Evolutionary conservation across 1,140 invertebrate genomes (phyloP), one percentile per base, ranked within the genome.

Genomic region (Cryptotermes secundus): DNA sequence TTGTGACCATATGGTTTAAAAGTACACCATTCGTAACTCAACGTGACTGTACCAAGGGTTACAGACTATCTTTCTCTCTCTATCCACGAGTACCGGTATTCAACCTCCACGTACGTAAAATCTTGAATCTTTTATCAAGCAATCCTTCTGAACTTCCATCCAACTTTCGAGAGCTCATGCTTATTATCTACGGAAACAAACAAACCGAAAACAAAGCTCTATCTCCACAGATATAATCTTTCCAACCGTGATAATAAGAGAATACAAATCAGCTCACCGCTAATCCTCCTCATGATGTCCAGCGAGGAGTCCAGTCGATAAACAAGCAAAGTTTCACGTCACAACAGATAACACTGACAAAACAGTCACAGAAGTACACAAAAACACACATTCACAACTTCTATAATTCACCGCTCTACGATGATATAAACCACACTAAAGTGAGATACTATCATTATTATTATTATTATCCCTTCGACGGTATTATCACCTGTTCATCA

Each of bases 1-100:
- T 72, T 72, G 59, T 72, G 59, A 72, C 59, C 59, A 72, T 72
- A 72, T 72, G 59, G 59, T 72, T 72, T 72, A 72, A 31, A 72
- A 26, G n/a, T 72, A 31, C 59, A 72, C 59, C 59, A 72, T 72
- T 72, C n/a, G 59, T 31, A 72, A 72, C 10, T n/a, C 26, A 72
- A 72, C 59, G n/a, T n/a, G 59, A 72, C 59, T 72, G 59, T 72
- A 72, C 59, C n/a, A 26, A n/a, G 59, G 59, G 59, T 72, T 72
- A 72, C 59, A 14, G 59, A 72, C 59, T 72, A 10, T 72, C 59
- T 26, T 72, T 72, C 59, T 72, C 59, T 72, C 59, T 72, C 59
- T 72, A 26, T 72, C n/a, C 26, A 72, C n/a, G 59, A 26, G 31
- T 72, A 72, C 59, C 59, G 59, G 59, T 31, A 72, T 72, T 31